phyloP scores from a whole-genome alignment of 2,113 vertebrate species.

The Condylura cristata region DNA sequence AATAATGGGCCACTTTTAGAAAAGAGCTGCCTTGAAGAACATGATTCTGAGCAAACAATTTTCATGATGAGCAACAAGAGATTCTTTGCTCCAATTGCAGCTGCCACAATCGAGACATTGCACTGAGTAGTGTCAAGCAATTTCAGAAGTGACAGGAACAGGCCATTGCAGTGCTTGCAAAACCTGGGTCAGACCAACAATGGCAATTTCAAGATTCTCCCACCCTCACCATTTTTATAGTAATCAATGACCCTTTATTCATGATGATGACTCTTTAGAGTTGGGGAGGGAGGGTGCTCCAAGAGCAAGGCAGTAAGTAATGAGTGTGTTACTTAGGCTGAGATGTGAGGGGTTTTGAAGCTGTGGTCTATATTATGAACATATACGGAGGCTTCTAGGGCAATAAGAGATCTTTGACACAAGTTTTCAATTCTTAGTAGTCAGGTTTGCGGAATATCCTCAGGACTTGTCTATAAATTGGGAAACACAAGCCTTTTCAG shows the following conservation, averaged over 20 bases:
- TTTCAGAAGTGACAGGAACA: conserved; percentile 62
- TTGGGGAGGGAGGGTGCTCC: background rate
- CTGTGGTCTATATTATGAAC: background rate
- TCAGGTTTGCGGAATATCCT: background rate
- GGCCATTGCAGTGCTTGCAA: background rate
- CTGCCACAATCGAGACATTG: conserved; percentile 56
- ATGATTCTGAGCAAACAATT: conserved; percentile 48
- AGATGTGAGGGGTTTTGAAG: conserved; percentile 48
- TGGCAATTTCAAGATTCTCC: conserved; percentile 45
- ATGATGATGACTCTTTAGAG: conserved; percentile 24
- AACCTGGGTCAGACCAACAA: conserved; percentile 40
- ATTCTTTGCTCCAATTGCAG: conserved; percentile 61
- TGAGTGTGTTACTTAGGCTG: background rate
- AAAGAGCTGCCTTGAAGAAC: conserved; percentile 49
- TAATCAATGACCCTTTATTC: conserved; percentile 27
- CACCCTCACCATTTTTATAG: conserved; percentile 43
- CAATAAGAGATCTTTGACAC: conserved; percentile 32
- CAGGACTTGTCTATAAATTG: background rate
- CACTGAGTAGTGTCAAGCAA: conserved; percentile 59
- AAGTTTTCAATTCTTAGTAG: conserved; percentile 38
- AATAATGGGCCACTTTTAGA: conserved; percentile 54
- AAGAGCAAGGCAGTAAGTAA: background rate
- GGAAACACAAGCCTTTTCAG: background rate
- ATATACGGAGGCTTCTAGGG: background rate
- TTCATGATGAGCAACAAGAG: conserved; percentile 55